A percentile compares a stretch with the other conserved stretches of the same genome.
Evolutionary conservation across 2,113 vertebrate species (phyloP).

Genomic region (Perca schrenkii): DNA sequence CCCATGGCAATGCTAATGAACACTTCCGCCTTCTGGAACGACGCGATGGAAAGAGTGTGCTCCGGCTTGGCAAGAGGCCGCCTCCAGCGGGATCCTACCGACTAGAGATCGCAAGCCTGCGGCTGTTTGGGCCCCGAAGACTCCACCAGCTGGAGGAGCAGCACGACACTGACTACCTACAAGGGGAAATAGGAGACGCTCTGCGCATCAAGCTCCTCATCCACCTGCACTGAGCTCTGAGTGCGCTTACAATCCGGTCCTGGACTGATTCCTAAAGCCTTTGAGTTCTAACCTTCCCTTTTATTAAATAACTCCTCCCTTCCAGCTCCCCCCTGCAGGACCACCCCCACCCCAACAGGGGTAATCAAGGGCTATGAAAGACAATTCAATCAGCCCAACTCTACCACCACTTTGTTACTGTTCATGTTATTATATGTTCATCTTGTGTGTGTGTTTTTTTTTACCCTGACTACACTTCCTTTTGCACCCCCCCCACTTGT

Average conservation of each 20-base stretch:
- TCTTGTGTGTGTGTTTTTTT: slow-evolving; percentile 49
- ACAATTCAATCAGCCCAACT: slow-evolving; percentile 79
- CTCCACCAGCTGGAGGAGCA: slow-evolving; percentile 86
- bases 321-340: slow-evolving; percentile 38
- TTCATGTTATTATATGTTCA: slow-evolving; percentile 73
- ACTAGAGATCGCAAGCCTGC: slow-evolving; percentile 90
- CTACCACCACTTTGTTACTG: slow-evolving; percentile 80
- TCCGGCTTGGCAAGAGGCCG: slow-evolving; percentile 86
- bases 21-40: slow-evolving; percentile 90
- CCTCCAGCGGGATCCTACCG: slow-evolving; percentile 86
- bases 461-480: slow-evolving; percentile 39
- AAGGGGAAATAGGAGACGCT: slow-evolving; percentile 87
- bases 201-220: slow-evolving; percentile 92
- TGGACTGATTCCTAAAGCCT: slow-evolving; percentile 72
- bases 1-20: slow-evolving; percentile 86
- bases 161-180: slow-evolving; percentile 90
- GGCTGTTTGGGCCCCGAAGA: slow-evolving; percentile 84
- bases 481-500: slow-evolving; percentile 27
- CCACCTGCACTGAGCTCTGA: slow-evolving; percentile 89
- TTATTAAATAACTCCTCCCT: slow-evolving; percentile 49
- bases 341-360: slow-evolving; percentile 63
- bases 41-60: slow-evolving; percentile 87
- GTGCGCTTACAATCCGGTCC: slow-evolving; percentile 33
- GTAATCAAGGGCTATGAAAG: slow-evolving; percentile 75
- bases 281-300: slow-evolving; percentile 65